A percentile compares a stretch with the other conserved stretches of the same genome.
Conservation (phyloP, 2,113 vertebrate species). For the Lasiurus cinereus region DNA sequence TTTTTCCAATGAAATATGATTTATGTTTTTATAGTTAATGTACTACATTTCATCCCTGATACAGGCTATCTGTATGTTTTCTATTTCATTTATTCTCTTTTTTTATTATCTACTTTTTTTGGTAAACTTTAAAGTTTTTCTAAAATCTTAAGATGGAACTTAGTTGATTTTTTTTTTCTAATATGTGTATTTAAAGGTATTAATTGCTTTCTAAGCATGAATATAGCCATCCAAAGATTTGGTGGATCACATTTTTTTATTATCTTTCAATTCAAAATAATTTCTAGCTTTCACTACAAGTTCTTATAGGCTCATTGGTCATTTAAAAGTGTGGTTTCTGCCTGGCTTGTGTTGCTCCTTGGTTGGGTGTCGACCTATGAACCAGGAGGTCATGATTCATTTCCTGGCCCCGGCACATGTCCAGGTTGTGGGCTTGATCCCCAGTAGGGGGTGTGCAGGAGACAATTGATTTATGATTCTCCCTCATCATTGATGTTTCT, state of each 20-base stretch:
- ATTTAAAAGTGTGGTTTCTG: constrained; percentile 7
- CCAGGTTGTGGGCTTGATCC: too few relatives aligned
- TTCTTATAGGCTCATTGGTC: not conserved
- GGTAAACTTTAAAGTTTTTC: not conserved
- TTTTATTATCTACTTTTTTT: not conserved
- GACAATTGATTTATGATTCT: too few relatives aligned
- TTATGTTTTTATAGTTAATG: not conserved
- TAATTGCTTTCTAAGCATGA: not conserved
- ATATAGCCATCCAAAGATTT: not conserved
- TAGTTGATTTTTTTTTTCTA: constrained; percentile 53
- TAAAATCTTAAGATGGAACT: not conserved
- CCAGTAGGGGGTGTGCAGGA: too few relatives aligned
- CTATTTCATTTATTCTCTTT: not conserved
- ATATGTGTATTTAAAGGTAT: not conserved
- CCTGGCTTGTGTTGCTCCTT: too few relatives aligned
- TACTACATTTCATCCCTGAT: constrained; percentile 15
- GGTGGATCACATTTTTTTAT: constrained; percentile 4
- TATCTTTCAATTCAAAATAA: constrained; percentile 12
- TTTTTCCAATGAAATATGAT: constrained; percentile 4
- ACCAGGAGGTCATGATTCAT: too few relatives aligned
- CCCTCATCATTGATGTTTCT: too few relatives aligned
- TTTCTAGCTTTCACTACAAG: not conserved
- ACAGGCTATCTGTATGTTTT: constrained; percentile 19
- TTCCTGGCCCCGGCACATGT: too few relatives aligned
- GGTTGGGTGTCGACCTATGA: too few relatives aligned